Evolutionary conservation across 1,140 invertebrate genomes (phyloP), one percentile per base, ranked within the genome.

Genomic region (Drosophila tani): DNA sequence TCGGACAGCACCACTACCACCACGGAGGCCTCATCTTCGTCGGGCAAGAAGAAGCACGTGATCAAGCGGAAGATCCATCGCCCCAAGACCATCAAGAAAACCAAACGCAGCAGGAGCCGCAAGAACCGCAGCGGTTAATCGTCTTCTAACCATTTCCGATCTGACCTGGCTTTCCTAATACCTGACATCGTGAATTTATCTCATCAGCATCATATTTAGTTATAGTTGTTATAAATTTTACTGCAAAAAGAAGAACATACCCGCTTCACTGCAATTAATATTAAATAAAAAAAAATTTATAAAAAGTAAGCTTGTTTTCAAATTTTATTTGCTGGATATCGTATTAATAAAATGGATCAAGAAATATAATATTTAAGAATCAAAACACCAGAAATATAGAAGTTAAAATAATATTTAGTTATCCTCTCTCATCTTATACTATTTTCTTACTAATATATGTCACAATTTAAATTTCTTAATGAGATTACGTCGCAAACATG

Each of bases 1-100:
- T 38, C 59, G 5, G 21, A 3, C 21, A 19, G 8, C 3, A 62
- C 65, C 17, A 63, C 65, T 1, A 67, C 64, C 21, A 62, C 56
- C 11, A 55, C 51, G 15, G 59, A 53, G 14, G 21, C 65, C 1
- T 19, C 64, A 0, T 41, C 64, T 1, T 53, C 51, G 12, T 55
- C 51, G 17, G 14, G 9, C 12, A 53, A 40, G 3, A 66, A 53
- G 47, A 46, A 29, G 29, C 2, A 0, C 3, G 27, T 29, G 27
- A 5, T 1, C 21, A 66, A 29, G n/a, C 19, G 66, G 15, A 69
- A 15, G 29, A 1, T 2, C n/a, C 21, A 38, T 6, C 15, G 21
- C 2, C 19, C 19, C 21, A 66, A 19, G 27, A 21, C 3, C 14
- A 0, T 51, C 35, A 45, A 0, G 4, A 63, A 27, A 12, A 17